These are phyloP conservation scores for Vespertilio murinus DNA, from an alignment of 2,797 vertebrate species.

Conservation along the genomic window DNA sequence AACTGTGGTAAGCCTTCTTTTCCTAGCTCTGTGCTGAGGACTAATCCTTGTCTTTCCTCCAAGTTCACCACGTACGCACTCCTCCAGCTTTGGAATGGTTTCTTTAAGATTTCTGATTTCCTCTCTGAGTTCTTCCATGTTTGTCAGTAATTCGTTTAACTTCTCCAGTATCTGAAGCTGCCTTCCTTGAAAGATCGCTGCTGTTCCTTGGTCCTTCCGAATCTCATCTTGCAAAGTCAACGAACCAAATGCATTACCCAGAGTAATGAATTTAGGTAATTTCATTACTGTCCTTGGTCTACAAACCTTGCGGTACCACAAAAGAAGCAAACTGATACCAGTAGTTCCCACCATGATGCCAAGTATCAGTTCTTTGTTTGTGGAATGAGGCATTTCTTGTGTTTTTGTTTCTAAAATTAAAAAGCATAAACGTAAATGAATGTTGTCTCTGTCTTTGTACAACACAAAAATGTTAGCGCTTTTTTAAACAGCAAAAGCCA, in stretches of 20 bases:
- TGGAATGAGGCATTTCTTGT: constrained; percentile 88
- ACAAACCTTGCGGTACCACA: constrained; percentile 86
- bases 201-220: constrained; percentile 68
- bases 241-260: constrained; percentile 54
- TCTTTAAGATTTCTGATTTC: constrained; percentile 92
- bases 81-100: constrained; percentile 90
- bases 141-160: constrained; percentile 89
- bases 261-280: constrained; percentile 32
- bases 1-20: constrained; percentile 83
- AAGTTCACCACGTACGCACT: constrained; percentile 90
- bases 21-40: constrained; percentile 87
- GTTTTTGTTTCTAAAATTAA: constrained; percentile 79
- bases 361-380: constrained; percentile 90
- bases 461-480: not conserved
- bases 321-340: constrained; percentile 89
- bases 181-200: constrained; percentile 81
- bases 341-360: constrained; percentile 92
- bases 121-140: constrained; percentile 93
- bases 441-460: not conserved
- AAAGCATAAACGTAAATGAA: constrained; percentile 61
- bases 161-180: constrained; percentile 93
- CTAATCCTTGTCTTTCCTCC: constrained; percentile 81
- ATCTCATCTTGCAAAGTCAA: constrained; percentile 66
- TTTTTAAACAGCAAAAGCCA: constrained; percentile 27
- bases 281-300: constrained; percentile 49